Evolutionary conservation across 2,888 invertebrate species (phyloP), one percentile per base, ranked within the genome.

Genomic region (Chouioia cunea): DNA sequence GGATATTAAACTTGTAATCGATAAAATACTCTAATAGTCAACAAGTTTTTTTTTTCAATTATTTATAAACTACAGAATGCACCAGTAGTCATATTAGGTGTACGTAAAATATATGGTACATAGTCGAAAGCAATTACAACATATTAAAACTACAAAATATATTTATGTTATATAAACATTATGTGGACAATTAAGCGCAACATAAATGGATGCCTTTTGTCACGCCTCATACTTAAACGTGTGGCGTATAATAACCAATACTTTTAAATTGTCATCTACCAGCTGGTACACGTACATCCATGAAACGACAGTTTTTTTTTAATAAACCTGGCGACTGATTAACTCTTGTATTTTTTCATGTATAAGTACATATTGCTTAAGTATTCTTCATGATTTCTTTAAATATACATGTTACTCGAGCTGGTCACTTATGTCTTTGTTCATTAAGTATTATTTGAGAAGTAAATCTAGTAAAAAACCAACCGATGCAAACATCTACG

Each of bases 101-200:
- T 80, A 80, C 81, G 79, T 81, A 82, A 83, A 83, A 83, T 83
- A 83, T 81, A 83, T 80, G 63, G 71, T 77, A 78, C 65, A 71
- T 70, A 57, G 62, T 71, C 58, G 16, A 59, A 72, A 74, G 70
- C 65, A 73, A 73, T 68, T 44, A 76, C 79, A 83, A 82, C 79
- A 79, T 80, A 82, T 79, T 83, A 79, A 83, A 83, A 83, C 83
- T 83, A 82, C 79, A 80, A 83, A 83, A 80, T 69, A 83, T 78
- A 71, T 63, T 77, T 79, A 76, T 81, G 78, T 78, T 79, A 81
- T 68, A 66, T 66, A 67, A 69, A 65, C 59, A 63, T 74, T 59
- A 83, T 83, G 79, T 78, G 79, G 79, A 80, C 80, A 77, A 80
- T 74, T 75, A 63, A 79, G 70, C 69, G 69, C 50, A 69, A 73